A percentile compares a stretch with the other conserved stretches of the same genome.
These are phyloP conservation scores for Caenorhabditis inopinata DNA, from an alignment of 1,140 invertebrate species.

Conservation along the genomic window DNA sequence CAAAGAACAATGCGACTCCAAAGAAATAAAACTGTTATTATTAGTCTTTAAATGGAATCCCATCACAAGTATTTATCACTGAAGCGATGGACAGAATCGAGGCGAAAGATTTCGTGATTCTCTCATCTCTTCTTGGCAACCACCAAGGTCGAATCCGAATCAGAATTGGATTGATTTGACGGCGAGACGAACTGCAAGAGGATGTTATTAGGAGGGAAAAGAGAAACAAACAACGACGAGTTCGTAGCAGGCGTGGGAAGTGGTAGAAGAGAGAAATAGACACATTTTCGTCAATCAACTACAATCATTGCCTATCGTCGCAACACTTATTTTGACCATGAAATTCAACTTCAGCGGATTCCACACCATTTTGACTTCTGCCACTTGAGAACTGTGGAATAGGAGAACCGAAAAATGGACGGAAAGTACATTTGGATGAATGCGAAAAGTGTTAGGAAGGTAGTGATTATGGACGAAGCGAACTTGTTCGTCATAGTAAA, in stretches of 20 bases:
- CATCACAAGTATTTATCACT: slow-evolving; percentile 19
- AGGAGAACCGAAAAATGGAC: background rate
- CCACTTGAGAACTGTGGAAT: background rate
- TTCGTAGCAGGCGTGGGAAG: background rate
- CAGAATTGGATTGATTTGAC: slow-evolving; percentile 18
- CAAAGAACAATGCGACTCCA: too few relatives aligned
- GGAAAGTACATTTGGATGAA: background rate
- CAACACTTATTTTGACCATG: background rate
- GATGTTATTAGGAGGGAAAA: background rate
- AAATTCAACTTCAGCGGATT: background rate
- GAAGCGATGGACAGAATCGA: slow-evolving; percentile 15
- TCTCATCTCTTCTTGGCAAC: background rate
- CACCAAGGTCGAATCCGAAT: slow-evolving; percentile 28
- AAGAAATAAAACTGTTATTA: too few relatives aligned
- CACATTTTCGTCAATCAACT: slow-evolving; percentile 25
- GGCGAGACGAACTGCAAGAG: background rate
- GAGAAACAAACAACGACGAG: slow-evolving; percentile 18
- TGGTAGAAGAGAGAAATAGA: slow-evolving; percentile 11
- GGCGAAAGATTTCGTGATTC: background rate
- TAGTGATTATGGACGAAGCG: slow-evolving; percentile 4
- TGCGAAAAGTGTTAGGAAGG: background rate
- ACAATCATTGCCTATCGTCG: slow-evolving; percentile 28
- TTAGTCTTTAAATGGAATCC: background rate
- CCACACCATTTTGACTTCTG: slow-evolving; percentile 11
- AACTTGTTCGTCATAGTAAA: slow-evolving; percentile 16